Percentiles rank a stretch among this genome's conserved stretches.
Conservation (phyloP, 2,888 invertebrate species). For the Julus scanicus region DNA sequence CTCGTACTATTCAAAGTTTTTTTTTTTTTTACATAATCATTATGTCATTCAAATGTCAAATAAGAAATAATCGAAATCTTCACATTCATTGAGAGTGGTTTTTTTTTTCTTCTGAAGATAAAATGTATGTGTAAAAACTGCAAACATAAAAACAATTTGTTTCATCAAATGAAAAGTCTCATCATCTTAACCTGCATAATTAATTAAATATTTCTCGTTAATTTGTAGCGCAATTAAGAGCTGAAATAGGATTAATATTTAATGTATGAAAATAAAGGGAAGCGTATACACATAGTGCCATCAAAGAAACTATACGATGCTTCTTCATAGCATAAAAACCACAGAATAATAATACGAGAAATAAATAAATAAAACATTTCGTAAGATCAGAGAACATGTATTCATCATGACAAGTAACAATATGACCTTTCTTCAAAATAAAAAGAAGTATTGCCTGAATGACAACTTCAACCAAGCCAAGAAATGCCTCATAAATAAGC, state of each 20-base stretch:
- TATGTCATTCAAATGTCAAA: not conserved
- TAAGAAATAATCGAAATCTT: not conserved
- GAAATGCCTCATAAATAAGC: no score
- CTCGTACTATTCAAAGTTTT: not conserved
- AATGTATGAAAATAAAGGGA: not conserved
- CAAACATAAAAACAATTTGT: not conserved
- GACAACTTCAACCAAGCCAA: not conserved
- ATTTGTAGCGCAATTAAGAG: not conserved
- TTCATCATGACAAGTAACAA: not conserved
- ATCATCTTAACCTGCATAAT: not conserved
- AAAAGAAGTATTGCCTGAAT: not conserved
- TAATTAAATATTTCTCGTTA: not conserved
- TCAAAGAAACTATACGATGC: not conserved
- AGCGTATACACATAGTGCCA: not conserved
- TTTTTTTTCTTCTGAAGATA: not conserved
- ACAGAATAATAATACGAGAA: not conserved
- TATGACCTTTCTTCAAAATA: not conserved
- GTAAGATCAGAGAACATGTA: not conserved
- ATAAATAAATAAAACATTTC: not conserved
- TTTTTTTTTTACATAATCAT: not conserved
- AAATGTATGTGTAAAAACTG: not conserved
- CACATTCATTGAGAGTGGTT: not conserved
- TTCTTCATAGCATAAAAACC: not conserved
- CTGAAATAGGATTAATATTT: constrained; percentile 14
- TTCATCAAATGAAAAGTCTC: not conserved